These are phyloP conservation scores for Agonopterix subpropinquella DNA, from an alignment of 2,888 invertebrate species.

Conservation along the genomic window DNA sequence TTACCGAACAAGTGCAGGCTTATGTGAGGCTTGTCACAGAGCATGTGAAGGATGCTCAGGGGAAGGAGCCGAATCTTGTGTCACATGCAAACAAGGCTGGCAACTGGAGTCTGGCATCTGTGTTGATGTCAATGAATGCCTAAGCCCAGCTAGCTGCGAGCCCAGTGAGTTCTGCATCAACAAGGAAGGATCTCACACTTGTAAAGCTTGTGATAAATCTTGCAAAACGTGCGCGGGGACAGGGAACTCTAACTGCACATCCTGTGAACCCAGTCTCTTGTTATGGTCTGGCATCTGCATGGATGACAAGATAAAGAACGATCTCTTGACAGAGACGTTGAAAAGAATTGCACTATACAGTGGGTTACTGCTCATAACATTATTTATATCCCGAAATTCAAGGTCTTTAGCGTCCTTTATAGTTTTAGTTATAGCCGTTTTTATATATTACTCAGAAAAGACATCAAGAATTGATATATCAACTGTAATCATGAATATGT, in stretches of 20 bases:
- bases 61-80: conserved; percentile 79
- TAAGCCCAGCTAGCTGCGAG: conserved; percentile 64
- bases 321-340: conserved; percentile 30
- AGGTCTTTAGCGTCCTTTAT: conserved; percentile 33
- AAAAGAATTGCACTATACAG: conserved; percentile 38
- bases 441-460: conserved; percentile 44
- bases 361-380: conserved; percentile 36
- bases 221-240: conserved; percentile 89
- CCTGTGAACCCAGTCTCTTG: conserved; percentile 75
- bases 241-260: conserved; percentile 89
- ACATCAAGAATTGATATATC: conserved; percentile 22
- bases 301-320: conserved; percentile 29
- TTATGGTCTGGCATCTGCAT: conserved; percentile 53
- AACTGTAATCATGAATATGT: conserved; percentile 22
- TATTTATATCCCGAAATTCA: conserved; percentile 32
- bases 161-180: conserved; percentile 90
- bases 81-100: conserved; percentile 82
- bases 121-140: conserved; percentile 90
- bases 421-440: conserved; percentile 32
- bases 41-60: conserved; percentile 87
- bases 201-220: conserved; percentile 87
- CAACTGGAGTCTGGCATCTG: conserved; percentile 81
- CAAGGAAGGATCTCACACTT: conserved; percentile 86
- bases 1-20: conserved; percentile 79
- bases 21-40: conserved; percentile 85